phyloP scores from a whole-genome alignment of 2,888 invertebrate species.

The Athalia circularis region DNA sequence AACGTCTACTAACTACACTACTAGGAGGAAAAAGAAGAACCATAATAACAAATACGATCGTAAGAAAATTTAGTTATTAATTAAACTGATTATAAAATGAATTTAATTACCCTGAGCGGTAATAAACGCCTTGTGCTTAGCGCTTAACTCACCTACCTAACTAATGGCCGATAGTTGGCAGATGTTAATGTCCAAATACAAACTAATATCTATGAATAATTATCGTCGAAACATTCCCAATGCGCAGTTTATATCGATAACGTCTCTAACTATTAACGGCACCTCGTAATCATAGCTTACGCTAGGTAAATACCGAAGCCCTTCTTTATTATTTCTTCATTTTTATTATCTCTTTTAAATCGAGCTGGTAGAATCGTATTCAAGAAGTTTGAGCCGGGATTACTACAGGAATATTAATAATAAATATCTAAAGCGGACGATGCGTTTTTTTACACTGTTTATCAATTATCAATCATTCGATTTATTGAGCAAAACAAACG shows the following conservation, averaged over 20 bases:
- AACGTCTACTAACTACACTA: background rate
- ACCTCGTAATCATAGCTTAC: slow-evolving; percentile 8
- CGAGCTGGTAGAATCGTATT: background rate
- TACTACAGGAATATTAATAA: background rate
- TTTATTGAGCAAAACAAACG: background rate
- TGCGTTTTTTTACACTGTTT: slow-evolving; percentile 16
- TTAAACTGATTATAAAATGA: slow-evolving; percentile 34
- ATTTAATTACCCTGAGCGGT: background rate
- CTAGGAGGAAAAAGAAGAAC: background rate
- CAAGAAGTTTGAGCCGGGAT: background rate
- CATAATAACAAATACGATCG: background rate
- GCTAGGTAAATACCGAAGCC: background rate
- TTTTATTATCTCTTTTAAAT: slow-evolving; percentile 18
- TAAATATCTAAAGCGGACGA: slow-evolving; percentile 3
- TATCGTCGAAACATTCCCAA: slow-evolving; percentile 55
- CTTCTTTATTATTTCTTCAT: slow-evolving; percentile 19
- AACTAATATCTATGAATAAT: slow-evolving; percentile 37
- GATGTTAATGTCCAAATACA: background rate
- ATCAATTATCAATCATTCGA: background rate
- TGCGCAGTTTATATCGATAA: slow-evolving; percentile 51
- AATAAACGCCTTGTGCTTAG: background rate
- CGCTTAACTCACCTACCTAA: background rate
- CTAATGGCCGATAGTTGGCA: background rate
- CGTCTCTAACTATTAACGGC: slow-evolving; percentile 2
- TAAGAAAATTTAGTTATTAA: slow-evolving; percentile 33